A percentile compares a stretch with the other conserved stretches of the same genome.
These are phyloP conservation scores for Heliocidaris tuberculata DNA, from an alignment of 35 echinoderm and acorn worm species.

Conservation along the genomic window DNA sequence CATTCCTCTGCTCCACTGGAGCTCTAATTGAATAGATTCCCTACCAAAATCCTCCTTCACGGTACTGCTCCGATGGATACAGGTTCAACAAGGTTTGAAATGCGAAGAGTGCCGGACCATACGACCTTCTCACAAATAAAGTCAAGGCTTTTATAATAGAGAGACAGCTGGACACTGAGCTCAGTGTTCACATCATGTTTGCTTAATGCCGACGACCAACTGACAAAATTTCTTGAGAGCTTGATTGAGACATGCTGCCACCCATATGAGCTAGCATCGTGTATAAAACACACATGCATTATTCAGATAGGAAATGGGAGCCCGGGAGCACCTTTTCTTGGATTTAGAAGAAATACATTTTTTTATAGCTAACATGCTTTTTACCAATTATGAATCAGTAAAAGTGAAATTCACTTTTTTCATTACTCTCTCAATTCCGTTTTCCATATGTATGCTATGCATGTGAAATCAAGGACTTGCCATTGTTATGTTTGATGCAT, in stretches of 20 bases:
- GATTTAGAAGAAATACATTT: not conserved
- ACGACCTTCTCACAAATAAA: not conserved
- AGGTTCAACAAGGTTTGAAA: not conserved
- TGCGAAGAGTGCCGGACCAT: not conserved
- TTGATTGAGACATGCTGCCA: not conserved
- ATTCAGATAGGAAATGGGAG: not conserved
- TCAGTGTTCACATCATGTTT: not conserved
- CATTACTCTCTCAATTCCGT: not conserved
- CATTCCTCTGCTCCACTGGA: not conserved
- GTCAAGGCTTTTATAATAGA: not conserved
- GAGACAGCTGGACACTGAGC: not conserved
- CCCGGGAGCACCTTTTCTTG: not conserved
- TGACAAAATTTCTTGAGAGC: not conserved
- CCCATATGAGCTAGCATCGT: not conserved
- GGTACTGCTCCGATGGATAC: not conserved
- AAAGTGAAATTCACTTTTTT: not conserved
- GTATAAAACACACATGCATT: not conserved
- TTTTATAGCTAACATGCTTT: not conserved
- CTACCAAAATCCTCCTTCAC: not conserved
- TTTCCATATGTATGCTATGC: not conserved
- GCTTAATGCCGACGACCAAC: not conserved
- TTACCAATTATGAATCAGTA: not conserved
- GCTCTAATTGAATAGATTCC: slow-evolving; percentile 2
- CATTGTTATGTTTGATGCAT: not conserved
- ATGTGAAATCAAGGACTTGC: no score